Percentiles rank a stretch among this genome's conserved stretches.
Evolutionary conservation across 2,113 vertebrate genomes (phyloP).

Genomic region (Leucosticte australis): DNA sequence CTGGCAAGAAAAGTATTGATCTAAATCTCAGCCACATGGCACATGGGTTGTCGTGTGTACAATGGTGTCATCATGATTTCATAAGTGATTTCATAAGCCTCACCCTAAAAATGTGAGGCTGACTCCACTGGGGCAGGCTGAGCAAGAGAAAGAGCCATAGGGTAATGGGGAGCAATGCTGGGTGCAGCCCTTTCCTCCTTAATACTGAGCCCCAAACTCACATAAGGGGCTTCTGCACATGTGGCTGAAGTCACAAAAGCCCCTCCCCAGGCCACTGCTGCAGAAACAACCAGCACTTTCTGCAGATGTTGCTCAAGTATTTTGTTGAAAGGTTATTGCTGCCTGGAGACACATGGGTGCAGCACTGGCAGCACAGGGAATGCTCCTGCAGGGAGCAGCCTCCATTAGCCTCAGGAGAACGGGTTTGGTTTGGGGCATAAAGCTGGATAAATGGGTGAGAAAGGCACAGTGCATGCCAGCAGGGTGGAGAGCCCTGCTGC

Average conservation of each 20-base stretch:
- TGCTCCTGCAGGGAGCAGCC: not conserved
- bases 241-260: not conserved
- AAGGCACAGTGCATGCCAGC: not conserved
- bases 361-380: rapidly evolving
- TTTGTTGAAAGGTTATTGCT: not conserved
- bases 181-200: not conserved
- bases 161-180: not conserved
- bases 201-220: not conserved
- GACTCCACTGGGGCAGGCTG: not conserved
- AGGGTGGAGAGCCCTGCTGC: not conserved
- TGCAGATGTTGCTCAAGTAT: not conserved
- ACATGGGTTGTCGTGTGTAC: rapidly evolving
- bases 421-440: not conserved
- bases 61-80: not conserved
- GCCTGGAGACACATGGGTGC: not conserved
- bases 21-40: not conserved
- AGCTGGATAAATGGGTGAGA: not conserved
- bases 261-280: not conserved
- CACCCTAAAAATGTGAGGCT: not conserved
- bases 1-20: not conserved
- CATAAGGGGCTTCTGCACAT: not conserved
- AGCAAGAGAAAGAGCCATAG: rapidly evolving
- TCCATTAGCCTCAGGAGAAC: not conserved
- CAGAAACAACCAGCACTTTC: not conserved
- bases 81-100: not conserved